These are phyloP conservation scores for Dorcus parallelipipedus DNA, from an alignment of 2,888 invertebrate species.

Conservation along the genomic window DNA sequence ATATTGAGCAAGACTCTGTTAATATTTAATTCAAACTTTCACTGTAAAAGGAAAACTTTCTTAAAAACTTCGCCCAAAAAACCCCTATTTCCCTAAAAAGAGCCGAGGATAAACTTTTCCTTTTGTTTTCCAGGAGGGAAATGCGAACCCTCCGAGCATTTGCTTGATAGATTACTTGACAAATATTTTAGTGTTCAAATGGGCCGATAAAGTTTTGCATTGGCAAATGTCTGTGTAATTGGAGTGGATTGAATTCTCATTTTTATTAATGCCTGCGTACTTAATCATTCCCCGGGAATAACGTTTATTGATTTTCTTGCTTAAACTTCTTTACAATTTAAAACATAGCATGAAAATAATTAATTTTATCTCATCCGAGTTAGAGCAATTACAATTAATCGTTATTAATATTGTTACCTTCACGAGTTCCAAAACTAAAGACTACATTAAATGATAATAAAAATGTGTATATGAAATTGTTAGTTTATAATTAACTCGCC, in stretches of 20 bases:
- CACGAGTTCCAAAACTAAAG: too few species aligned
- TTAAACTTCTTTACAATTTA: too few species aligned
- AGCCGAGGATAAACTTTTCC: slow-evolving; percentile 20
- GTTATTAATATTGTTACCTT: too few species aligned
- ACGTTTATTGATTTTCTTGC: too few species aligned
- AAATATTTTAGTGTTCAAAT: slow-evolving; percentile 45
- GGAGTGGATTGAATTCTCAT: slow-evolving; percentile 38
- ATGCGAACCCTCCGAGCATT: slow-evolving; percentile 23
- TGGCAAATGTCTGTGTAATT: slow-evolving; percentile 37
- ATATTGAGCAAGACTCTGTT: slow-evolving; percentile 12
- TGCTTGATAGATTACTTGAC: slow-evolving; percentile 43
- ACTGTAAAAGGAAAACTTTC: slow-evolving; percentile 16
- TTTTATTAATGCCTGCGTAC: slow-evolving; percentile 35
- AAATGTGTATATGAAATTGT: too few species aligned
- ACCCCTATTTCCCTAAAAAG: slow-evolving; percentile 19
- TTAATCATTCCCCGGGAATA: slow-evolving; percentile 22
- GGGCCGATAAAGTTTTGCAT: slow-evolving; percentile 38
- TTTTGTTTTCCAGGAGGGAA: slow-evolving; percentile 29
- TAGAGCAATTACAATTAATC: too few species aligned
- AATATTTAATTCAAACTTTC: slow-evolving; percentile 22
- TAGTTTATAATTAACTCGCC: too few species aligned
- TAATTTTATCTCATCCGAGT: too few species aligned
- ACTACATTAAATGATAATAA: too few species aligned
- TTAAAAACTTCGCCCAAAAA: slow-evolving; percentile 9
- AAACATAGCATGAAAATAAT: too few species aligned